These are phyloP conservation scores for Nemopilema nomurai DNA, from an alignment of 30 jellyfish, hydroid and myxozoan species.

Conservation along the genomic window DNA sequence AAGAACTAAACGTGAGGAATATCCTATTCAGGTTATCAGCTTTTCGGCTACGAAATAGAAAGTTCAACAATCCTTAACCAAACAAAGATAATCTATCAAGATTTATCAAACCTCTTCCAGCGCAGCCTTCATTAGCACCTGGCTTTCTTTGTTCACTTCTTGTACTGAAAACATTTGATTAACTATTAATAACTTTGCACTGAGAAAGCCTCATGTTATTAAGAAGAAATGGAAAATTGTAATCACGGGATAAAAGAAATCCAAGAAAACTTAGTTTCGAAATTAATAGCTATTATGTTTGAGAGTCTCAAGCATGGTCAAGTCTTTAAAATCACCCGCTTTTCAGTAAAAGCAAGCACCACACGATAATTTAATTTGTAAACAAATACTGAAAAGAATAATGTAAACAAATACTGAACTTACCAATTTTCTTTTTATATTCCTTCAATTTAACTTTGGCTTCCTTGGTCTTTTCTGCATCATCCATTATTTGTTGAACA, in stretches of 20 bases:
- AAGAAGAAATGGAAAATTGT: neutral
- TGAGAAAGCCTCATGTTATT: neutral
- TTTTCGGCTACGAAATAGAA: neutral
- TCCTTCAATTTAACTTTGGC: conserved; percentile 66
- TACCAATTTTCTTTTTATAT: conserved; percentile 78
- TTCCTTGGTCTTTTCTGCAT: conserved; percentile 79
- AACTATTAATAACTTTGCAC: no score
- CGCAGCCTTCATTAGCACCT: conserved; percentile 81
- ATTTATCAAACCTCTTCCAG: conserved; percentile 72
- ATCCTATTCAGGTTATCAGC: no score
- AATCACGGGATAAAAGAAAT: neutral
- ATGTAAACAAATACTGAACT: neutral
- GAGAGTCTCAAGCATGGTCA: no score
- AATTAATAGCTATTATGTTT: no score
- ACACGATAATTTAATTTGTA: no score
- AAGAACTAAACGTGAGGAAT: no score
- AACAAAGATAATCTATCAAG: neutral
- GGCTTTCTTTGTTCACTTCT: conserved; percentile 84
- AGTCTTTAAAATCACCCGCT: no score
- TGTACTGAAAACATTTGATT: conserved; percentile 45
- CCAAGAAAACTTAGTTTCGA: neutral
- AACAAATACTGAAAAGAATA: no score
- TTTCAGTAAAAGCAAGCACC: no score
- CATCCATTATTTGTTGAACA: conserved; percentile 81
- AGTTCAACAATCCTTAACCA: neutral